Evolutionary conservation across 2,888 invertebrate genomes (phyloP), one percentile per base, ranked within the genome.

Genomic region (Micoletzkya japonica): DNA sequence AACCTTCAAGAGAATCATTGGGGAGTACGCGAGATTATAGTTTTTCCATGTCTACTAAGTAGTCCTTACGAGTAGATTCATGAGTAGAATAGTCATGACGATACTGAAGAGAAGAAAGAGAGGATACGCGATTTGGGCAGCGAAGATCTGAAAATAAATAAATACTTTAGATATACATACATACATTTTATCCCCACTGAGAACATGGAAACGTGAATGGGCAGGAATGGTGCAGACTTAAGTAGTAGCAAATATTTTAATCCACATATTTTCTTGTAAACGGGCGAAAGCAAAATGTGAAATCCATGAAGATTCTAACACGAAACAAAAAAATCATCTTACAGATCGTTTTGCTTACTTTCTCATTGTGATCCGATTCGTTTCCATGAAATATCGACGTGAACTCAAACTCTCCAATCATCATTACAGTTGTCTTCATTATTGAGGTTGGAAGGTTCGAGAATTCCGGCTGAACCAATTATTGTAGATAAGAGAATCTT

Each of bases 371-470:
- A 39, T 26, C 60, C n/a, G 32, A n/a, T 1, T 75, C 70, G n/a
- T 79, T 77, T 56, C 82, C 81, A 72, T 82, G 80, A 72, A 86
- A 86, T 7, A 86, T 79, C 24, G 76, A 77, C 57, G 82, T 84
- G 74, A 80, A 86, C 52, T 86, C 86, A 58, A 86, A 84, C 67
- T 86, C 86, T 49, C 86, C 86, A 50, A 86, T 85, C 86, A 86
- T 86, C 86, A 86, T 86, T 1, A 86, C 86, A 24, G 82, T 80
- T 0, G 86, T 86, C 72, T 86, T 86, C 30, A 86, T 68, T 17
- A 86, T 76, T 0, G 86, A 79, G 37, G 80, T 73, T n/a, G 76
- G 75, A 1, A 82, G 74, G 4, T 75, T 78, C 14, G 80, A 77
- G 75, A 86, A 86, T 44, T 83, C 76, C 1, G 76, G 74, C 81